Percentiles rank a stretch among this genome's conserved stretches.
Conservation (phyloP, 2,113 vertebrate genomes). For the Corythaixoides concolor region DNA sequence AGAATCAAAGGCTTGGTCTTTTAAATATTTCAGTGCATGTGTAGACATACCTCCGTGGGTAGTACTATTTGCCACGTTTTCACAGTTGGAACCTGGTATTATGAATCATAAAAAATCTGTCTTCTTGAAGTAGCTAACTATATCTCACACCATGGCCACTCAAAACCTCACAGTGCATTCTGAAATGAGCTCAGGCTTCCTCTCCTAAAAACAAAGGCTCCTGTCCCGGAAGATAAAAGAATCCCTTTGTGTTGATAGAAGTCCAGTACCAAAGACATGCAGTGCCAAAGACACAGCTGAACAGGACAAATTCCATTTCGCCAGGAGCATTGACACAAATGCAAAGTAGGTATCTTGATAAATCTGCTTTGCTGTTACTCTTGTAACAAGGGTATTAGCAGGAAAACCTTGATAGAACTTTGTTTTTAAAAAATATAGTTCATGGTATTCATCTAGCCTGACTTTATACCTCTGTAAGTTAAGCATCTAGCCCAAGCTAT, state of each 20-base stretch:
- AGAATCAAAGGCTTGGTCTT: neutral
- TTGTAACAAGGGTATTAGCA: neutral
- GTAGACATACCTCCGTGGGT: neutral
- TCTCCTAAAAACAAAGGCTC: neutral
- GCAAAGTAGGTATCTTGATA: neutral
- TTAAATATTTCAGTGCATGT: neutral
- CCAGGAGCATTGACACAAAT: neutral
- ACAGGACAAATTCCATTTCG: conserved; percentile 10
- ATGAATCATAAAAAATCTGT: neutral
- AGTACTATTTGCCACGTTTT: neutral
- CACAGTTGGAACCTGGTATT: neutral
- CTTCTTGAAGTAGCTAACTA: neutral
- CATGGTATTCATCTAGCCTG: neutral
- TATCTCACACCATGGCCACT: neutral
- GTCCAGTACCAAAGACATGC: neutral
- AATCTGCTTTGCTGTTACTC: neutral
- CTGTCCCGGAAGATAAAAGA: neutral
- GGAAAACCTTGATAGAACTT: neutral
- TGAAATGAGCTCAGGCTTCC: neutral
- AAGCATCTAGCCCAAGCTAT: neutral
- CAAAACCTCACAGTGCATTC: neutral
- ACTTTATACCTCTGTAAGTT: neutral
- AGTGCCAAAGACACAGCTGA: conserved; percentile 17
- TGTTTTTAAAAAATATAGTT: neutral
- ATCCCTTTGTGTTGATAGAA: neutral